These are phyloP conservation scores for Agriopis leucophaearia DNA, from an alignment of 2,888 invertebrate species.

Conservation along the genomic window DNA sequence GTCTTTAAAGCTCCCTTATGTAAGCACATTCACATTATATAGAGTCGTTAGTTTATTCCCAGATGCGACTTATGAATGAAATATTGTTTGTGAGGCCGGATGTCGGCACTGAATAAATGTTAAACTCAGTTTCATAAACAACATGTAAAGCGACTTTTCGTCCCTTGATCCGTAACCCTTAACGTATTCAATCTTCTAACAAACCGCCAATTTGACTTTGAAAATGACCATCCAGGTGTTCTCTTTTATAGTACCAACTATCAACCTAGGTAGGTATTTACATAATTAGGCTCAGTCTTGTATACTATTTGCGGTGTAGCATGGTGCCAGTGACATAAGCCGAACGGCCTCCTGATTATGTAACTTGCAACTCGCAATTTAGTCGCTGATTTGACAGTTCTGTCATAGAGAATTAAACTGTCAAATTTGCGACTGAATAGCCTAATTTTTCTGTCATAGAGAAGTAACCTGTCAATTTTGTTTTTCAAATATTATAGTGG, in stretches of 20 bases:
- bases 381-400: too few species aligned
- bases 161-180: conserved; percentile 54
- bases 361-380: too few species aligned
- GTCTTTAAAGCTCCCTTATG: conserved; percentile 24
- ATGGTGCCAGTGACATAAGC: too few species aligned
- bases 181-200: conserved; percentile 55
- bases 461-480: too few species aligned
- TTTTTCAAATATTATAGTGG: too few species aligned
- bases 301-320: too few species aligned
- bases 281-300: too few species aligned
- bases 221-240: conserved; percentile 70
- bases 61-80: conserved; percentile 46
- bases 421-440: too few species aligned
- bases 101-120: conserved; percentile 56
- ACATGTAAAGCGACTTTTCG: conserved; percentile 46
- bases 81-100: conserved; percentile 50
- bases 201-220: conserved; percentile 68
- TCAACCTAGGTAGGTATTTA: neutral
- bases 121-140: conserved; percentile 46
- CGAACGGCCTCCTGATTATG: too few species aligned
- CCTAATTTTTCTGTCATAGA: too few species aligned
- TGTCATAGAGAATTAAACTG: too few species aligned
- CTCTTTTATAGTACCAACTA: conserved; percentile 7
- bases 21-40: conserved; percentile 8
- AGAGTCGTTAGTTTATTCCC: conserved; percentile 34